Base-by-base conservation (phyloP, 2,113 vertebrate species). In the Cercocebus atys region DNA sequence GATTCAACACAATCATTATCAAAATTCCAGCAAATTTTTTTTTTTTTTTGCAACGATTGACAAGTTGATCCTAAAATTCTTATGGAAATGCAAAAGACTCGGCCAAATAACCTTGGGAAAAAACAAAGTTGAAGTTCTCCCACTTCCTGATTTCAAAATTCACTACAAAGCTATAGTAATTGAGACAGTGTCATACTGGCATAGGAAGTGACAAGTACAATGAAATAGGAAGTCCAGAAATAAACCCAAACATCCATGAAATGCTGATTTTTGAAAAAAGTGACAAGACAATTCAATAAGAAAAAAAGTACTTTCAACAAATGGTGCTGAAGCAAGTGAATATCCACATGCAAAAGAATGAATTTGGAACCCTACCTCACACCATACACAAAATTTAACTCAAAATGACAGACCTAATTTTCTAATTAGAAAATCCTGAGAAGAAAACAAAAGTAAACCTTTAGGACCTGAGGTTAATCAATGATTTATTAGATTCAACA, bases 51-150 rank as follows among this genome's bases (percentile, higher is more conserved):
- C 7, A 90, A 30, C 27, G 82, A 78, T 38, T 78, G 52, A 83
- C 79, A 75, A 93, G 22, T 3, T 80, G 55, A 96, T 85, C 38
- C 73, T 90, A 81, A 89, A 86, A 80, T 95, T 86, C 55, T 79
- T 57, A 72, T 13, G 47, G 22, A 92, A 89, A 92, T 81, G 8
- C 17, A 13, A 57, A 90, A 92, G 10, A 73, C 16, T 25, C 47
- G 66, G 38, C 27, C 73, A 93, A 72, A 72, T 43, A 90, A 25
- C 30, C 70, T 92, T 84, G 23, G 70, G 45, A 94, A 92, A 94
- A 92, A 83, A 73, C 30, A n/a, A 83, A 84, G 50, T 16, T 72
- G 55, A n/a, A 70, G 68, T 25, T 84, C 38, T 88, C 43, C 38
- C 45, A 61, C 50, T 86, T 83, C 27, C 72, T 52, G 22, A 88